phyloP scores from a whole-genome alignment of 1,140 invertebrate genomes.

The Lordiphosa collinella region DNA sequence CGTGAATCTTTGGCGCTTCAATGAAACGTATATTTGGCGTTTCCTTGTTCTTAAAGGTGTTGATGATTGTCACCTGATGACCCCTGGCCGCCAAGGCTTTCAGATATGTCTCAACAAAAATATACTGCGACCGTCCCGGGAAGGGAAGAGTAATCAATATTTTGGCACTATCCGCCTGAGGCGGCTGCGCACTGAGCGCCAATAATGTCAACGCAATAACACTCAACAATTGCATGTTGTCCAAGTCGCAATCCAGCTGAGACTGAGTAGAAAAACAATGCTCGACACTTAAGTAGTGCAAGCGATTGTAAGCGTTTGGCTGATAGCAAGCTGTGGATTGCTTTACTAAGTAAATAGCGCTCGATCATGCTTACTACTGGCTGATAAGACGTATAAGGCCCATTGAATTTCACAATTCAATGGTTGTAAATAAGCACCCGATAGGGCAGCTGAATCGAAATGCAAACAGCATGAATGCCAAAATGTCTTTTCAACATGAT shows the following conservation, averaged over 20 bases:
- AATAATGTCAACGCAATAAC: slow-evolving; percentile 19
- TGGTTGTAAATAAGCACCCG: no score
- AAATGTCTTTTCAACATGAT: no score
- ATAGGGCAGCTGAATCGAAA: no score
- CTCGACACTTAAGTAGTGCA: neutral
- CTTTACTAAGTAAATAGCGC: neutral
- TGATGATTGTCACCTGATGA: slow-evolving; percentile 81
- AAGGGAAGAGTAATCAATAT: slow-evolving; percentile 80
- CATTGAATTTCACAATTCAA: no score
- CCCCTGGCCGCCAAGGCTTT: slow-evolving; percentile 81
- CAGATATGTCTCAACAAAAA: slow-evolving; percentile 80
- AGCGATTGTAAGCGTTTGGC: slow-evolving; percentile 10
- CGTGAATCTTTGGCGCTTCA: slow-evolving; percentile 23
- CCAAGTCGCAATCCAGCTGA: neutral
- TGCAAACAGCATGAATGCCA: no score
- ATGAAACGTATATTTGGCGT: slow-evolving; percentile 75
- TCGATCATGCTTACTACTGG: slow-evolving; percentile 21
- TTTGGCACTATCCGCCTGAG: slow-evolving; percentile 36
- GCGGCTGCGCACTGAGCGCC: slow-evolving; percentile 14
- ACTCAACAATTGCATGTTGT: slow-evolving; percentile 24
- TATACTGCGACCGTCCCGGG: slow-evolving; percentile 81
- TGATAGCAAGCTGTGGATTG: slow-evolving; percentile 10
- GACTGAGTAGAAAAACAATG: neutral
- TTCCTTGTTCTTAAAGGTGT: slow-evolving; percentile 64
- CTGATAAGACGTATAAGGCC: neutral